phyloP scores from a whole-genome alignment of 1,140 invertebrate genomes.

The Acromyrmex charruanus region DNA sequence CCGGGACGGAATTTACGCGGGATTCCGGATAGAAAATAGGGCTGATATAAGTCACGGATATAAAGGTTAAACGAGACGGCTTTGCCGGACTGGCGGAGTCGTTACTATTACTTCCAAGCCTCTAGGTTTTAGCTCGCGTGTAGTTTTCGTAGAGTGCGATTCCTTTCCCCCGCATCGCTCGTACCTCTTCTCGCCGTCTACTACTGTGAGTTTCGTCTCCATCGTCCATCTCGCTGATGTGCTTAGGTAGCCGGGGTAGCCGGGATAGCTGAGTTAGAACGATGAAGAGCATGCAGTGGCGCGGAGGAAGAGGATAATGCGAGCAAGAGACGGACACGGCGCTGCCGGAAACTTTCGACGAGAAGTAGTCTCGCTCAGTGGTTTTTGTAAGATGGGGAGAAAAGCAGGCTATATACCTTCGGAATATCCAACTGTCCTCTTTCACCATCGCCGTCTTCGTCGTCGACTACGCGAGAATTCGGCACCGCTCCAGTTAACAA shows the following conservation, averaged over 20 bases:
- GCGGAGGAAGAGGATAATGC: slow-evolving; percentile 33
- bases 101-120: slow-evolving; percentile 57
- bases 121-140: slow-evolving; percentile 30
- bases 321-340: slow-evolving; percentile 27
- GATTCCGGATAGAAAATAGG: slow-evolving; percentile 61
- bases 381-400: slow-evolving; percentile 53
- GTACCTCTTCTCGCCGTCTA: neutral
- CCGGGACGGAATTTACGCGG: slow-evolving; percentile 55
- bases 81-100: slow-evolving; percentile 35
- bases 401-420: slow-evolving; percentile 6
- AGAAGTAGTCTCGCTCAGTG: slow-evolving; percentile 57
- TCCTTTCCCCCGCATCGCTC: neutral
- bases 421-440: slow-evolving; percentile 31
- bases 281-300: neutral
- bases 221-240: slow-evolving; percentile 64
- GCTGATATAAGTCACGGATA: slow-evolving; percentile 70
- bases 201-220: slow-evolving; percentile 21
- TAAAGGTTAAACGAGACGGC: slow-evolving; percentile 69
- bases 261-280: neutral
- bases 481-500: slow-evolving; percentile 65
- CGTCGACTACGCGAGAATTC: slow-evolving; percentile 64
- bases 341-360: slow-evolving; percentile 63
- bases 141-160: slow-evolving; percentile 17
- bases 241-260: neutral
- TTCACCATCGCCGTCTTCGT: slow-evolving; percentile 9